Evolutionary conservation across 2,797 vertebrate species (phyloP).

Genomic region (Mus spretus): DNA sequence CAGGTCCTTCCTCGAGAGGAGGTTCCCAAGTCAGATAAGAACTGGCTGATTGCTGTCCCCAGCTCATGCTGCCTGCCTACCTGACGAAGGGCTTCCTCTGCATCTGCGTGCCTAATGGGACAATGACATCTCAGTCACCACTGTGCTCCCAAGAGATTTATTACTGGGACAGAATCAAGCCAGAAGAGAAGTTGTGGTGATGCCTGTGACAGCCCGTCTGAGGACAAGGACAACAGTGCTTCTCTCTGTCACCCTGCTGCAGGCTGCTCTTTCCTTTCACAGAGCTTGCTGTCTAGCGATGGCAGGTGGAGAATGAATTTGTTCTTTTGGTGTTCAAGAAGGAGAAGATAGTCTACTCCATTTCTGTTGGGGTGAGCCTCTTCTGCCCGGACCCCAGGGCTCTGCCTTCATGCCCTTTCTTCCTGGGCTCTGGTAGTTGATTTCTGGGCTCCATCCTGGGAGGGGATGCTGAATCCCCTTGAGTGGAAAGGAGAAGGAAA

Average conservation of each 20-base stretch:
- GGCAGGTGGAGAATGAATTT: neutral
- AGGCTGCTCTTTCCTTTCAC: neutral
- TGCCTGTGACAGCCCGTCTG: neutral
- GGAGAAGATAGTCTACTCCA: neutral
- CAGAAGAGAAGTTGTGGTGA: neutral
- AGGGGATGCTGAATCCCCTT: neutral
- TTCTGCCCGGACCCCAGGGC: fast-evolving
- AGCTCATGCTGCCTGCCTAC: neutral
- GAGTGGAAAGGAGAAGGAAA: neutral
- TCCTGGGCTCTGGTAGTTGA: neutral
- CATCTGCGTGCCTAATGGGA: neutral
- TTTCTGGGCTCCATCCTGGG: neutral
- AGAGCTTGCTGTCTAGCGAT: neutral
- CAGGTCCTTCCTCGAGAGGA: no score
- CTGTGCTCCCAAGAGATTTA: neutral
- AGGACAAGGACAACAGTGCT: neutral
- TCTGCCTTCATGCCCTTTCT: fast-evolving
- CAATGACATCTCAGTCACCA: neutral
- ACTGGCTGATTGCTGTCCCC: neutral
- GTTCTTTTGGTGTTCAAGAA: neutral
- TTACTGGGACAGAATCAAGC: neutral
- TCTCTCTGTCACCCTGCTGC: neutral
- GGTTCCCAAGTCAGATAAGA: neutral
- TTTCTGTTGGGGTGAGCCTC: neutral
- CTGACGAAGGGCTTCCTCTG: neutral